Percentiles rank a stretch among this genome's conserved stretches.
Evolutionary conservation across 2,888 invertebrate genomes (phyloP).

Genomic region (Archips crataeganus): DNA sequence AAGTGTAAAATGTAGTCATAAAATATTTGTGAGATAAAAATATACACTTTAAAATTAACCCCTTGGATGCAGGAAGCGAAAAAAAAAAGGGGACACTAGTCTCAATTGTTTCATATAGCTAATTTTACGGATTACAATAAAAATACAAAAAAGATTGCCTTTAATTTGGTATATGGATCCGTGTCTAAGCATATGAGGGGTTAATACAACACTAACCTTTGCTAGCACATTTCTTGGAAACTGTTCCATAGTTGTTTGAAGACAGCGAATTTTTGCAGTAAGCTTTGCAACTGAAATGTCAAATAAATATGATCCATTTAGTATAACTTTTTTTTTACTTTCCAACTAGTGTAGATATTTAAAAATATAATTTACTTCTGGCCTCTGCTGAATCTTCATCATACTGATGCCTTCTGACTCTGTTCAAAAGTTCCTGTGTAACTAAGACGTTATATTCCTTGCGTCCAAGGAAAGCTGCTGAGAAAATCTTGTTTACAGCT

Average conservation of each 20-base stretch:
- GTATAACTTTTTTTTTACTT: background rate
- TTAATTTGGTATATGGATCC: background rate
- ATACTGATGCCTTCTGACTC: conserved; percentile 89
- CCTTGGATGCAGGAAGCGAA: too few relatives aligned
- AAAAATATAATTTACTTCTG: conserved; percentile 81
- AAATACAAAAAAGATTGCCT: background rate
- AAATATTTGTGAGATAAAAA: background rate
- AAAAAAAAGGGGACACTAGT: too few relatives aligned
- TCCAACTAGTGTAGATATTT: background rate
- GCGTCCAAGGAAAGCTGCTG: conserved; percentile 88
- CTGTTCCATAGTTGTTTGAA: conserved; percentile 87
- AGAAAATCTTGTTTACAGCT: conserved; percentile 89
- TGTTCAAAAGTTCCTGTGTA: conserved; percentile 82
- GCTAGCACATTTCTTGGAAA: conserved; percentile 83
- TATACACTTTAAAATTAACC: background rate
- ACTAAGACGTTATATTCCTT: conserved; percentile 82
- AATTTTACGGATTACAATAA: background rate
- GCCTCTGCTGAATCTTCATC: conserved; percentile 90
- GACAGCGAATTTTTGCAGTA: conserved; percentile 90
- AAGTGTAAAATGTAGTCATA: too few relatives aligned
- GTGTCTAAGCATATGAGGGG: too few relatives aligned
- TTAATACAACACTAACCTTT: conserved; percentile 73
- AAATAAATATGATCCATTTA: background rate
- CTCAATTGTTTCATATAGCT: too few relatives aligned
- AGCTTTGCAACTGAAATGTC: conserved; percentile 90